Base-by-base conservation (phyloP, 92 coral and sea anemone genomes). In the Porites evermanni region DNA sequence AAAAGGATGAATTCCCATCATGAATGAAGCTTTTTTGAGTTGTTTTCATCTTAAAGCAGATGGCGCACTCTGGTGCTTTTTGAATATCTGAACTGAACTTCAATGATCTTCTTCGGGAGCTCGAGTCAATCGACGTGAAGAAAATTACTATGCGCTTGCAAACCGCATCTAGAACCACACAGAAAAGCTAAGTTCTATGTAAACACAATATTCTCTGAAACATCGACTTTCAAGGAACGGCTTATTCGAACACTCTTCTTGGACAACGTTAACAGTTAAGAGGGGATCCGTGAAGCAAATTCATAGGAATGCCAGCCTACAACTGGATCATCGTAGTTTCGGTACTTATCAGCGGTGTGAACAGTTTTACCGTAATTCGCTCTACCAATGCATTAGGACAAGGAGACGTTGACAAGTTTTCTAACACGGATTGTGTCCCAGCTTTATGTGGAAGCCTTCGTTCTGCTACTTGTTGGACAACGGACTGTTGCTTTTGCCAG, bases 291-390 rank as follows among this genome's bases (percentile, higher is more conserved):
- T 51, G 77, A 60, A 11, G 47, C 6, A 38, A 38, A 38, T 38
- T 38, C 47, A 38, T 38, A 38, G 6, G 4, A 38, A 38, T 38
- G 47, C 47, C 47, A 38, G 47, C 47, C 47, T 8, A 6, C 11
- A n/a, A 24, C 77, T 23, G 2, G 29, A 17, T 16, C 77, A 10
- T 73, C 14, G 29, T 47, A 12, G 32, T 73, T 73, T 73, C 20
- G 17, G 3, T 52, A n/a, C 18, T 47, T 13, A 50, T n/a, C 23
- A 20, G 53, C 8, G 77, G 58, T 8, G 29, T 50, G 1, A 73
- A 73, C 29, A 19, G 59, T n/a, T 7, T 73, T 47, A 73, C 77
- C 11, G 61, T 73, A 18, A 47, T 73, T 19, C 77, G 77, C 61
- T 73, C 77, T n/a, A 73, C 77, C 19, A 10, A 12, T 17, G 1